Conservation (phyloP, 2,113 vertebrate genomes). For the Rhinichthys klamathensis region DNA sequence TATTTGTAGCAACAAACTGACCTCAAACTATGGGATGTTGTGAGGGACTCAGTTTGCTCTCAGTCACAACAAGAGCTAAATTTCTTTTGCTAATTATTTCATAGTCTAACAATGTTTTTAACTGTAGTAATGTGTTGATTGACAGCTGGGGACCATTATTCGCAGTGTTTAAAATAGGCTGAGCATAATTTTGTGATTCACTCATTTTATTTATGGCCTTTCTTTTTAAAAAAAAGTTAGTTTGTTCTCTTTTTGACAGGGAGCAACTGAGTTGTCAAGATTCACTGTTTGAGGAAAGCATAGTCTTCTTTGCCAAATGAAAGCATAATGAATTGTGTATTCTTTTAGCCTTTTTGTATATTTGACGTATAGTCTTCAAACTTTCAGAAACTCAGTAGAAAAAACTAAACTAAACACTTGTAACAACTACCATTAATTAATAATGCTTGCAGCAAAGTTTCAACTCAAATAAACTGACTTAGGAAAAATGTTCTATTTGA, state of each 20-base stretch:
- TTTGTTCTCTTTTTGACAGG: not conserved
- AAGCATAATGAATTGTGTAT: not conserved
- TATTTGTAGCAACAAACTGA: conserved; percentile 55
- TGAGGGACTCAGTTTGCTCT: not conserved
- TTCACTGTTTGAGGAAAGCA: not conserved
- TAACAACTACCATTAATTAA: too few species aligned
- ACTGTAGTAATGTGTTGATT: not conserved
- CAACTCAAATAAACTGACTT: too few species aligned
- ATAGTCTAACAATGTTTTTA: not conserved
- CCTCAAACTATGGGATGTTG: conserved; percentile 15
- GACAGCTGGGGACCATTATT: not conserved
- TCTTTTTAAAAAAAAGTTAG: not conserved
- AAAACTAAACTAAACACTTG: not conserved
- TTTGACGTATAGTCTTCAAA: not conserved
- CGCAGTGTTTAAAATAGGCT: not conserved
- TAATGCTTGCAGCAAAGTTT: not conserved
- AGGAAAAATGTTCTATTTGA: not conserved
- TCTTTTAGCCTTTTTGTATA: not conserved
- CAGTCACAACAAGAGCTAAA: not conserved
- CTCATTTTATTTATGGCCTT: not conserved
- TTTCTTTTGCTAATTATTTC: not conserved
- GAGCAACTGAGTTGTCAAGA: not conserved
- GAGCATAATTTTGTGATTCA: not conserved
- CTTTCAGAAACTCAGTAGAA: not conserved
- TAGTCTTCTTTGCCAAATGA: not conserved